These are phyloP conservation scores for Acrobeloides nanus DNA, from an alignment of 2,888 invertebrate species.

Conservation along the genomic window DNA sequence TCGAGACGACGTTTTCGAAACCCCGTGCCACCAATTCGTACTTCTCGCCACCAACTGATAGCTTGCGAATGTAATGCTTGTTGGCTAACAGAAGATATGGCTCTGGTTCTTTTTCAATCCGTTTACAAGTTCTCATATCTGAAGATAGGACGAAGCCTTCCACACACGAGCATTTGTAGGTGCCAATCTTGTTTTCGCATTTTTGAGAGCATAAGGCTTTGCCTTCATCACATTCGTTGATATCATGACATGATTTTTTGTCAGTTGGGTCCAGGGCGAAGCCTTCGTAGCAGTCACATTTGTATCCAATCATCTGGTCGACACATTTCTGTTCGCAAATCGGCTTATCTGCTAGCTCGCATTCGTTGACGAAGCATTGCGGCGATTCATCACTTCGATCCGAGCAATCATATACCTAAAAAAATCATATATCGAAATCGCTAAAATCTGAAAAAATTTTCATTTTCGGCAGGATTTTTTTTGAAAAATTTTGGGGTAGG, in stretches of 20 bases:
- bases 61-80: conserved; percentile 90
- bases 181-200: conserved; percentile 89
- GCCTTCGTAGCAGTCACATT: conserved; percentile 88
- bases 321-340: conserved; percentile 93
- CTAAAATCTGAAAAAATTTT: too few species aligned
- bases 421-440: too few species aligned
- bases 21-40: conserved; percentile 74
- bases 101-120: conserved; percentile 54
- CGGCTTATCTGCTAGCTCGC: conserved; percentile 77
- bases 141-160: conserved; percentile 79
- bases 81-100: conserved; percentile 92
- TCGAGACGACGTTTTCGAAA: conserved; percentile 87
- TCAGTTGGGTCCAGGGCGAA: conserved; percentile 63
- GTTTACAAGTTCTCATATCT: conserved; percentile 83
- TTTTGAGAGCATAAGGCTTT: conserved; percentile 80
- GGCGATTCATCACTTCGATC: conserved; percentile 93
- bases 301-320: conserved; percentile 83
- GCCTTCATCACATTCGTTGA: conserved; percentile 61
- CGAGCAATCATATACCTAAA: conserved; percentile 75
- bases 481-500: too few species aligned
- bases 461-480: too few species aligned
- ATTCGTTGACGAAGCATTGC: conserved; percentile 91
- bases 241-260: conserved; percentile 61
- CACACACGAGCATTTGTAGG: conserved; percentile 90
- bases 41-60: conserved; percentile 77